phyloP scores from a whole-genome alignment of 2,113 vertebrate genomes.

The Rhombomys opimus region DNA sequence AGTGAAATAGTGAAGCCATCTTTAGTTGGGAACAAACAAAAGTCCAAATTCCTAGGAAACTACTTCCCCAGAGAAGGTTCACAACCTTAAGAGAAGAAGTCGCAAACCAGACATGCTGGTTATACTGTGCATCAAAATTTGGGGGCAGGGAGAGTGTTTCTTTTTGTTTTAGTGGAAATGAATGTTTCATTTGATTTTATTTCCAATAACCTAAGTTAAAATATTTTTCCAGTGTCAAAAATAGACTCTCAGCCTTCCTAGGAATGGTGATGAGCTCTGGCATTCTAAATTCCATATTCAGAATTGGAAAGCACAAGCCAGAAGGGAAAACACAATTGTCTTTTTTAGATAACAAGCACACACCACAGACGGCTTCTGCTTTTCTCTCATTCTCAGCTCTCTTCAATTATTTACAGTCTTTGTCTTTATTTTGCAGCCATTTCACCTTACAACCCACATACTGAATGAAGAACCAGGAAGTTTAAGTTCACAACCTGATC shows the following conservation, averaged over 20 bases:
- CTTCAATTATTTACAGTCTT: conserved; percentile 8
- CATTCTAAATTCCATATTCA: neutral
- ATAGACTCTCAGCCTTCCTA: neutral
- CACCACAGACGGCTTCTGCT: neutral
- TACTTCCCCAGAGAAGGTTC: neutral
- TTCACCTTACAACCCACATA: neutral
- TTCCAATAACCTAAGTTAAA: neutral
- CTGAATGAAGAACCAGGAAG: neutral
- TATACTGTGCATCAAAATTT: neutral
- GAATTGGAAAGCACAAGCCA: neutral
- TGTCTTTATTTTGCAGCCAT: neutral
- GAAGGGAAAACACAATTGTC: neutral
- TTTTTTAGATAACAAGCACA: conserved; percentile 18
- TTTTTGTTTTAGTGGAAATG: neutral
- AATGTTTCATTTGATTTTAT: neutral
- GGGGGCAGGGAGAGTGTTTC: neutral
- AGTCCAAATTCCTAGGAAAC: conserved; percentile 25
- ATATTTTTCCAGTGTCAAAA: conserved; percentile 11
- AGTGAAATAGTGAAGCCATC: conserved; percentile 28
- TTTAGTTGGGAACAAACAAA: conserved; percentile 42
- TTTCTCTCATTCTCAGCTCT: neutral
- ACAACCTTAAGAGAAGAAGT: neutral
- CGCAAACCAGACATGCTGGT: neutral
- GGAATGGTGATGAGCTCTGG: neutral
- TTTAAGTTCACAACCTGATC: neutral